Conservation (phyloP, 2,797 vertebrate genomes). For the Periophthalmus magnuspinnatus region DNA sequence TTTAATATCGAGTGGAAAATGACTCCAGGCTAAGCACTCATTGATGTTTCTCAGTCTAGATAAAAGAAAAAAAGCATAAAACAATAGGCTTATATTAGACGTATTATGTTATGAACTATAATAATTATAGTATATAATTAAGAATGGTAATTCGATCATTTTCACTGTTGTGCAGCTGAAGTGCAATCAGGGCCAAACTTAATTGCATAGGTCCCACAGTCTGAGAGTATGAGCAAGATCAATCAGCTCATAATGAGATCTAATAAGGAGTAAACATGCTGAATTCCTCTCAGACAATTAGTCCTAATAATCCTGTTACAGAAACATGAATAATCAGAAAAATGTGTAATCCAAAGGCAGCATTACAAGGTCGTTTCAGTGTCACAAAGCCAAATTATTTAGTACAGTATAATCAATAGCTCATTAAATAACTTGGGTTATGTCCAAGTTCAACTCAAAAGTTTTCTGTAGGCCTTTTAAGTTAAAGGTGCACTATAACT, state of each 20-base stretch:
- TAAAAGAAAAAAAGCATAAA: constrained; percentile 3
- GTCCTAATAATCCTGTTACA: background rate
- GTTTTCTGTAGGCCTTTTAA: constrained; percentile 2
- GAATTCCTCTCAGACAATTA: background rate
- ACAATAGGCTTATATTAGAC: background rate
- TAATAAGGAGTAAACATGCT: background rate
- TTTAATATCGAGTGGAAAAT: constrained; percentile 71
- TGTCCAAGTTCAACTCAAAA: constrained; percentile 19
- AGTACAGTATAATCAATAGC: constrained; percentile 56
- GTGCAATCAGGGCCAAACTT: constrained; percentile 5
- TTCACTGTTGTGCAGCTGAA: background rate
- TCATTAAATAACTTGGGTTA: constrained; percentile 59
- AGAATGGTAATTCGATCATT: too few species aligned
- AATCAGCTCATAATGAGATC: background rate
- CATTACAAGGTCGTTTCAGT: constrained; percentile 18
- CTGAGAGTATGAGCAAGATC: background rate
- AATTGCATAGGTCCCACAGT: background rate
- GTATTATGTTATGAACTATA: too few species aligned
- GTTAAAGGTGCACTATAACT: background rate
- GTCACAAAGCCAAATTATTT: constrained; percentile 16
- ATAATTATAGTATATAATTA: too few species aligned
- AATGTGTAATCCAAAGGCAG: constrained; percentile 11
- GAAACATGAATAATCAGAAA: constrained; percentile 1
- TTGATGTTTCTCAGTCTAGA: constrained; percentile 20
- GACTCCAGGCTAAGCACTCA: constrained; percentile 49